A percentile compares a stretch with the other conserved stretches of the same genome.
phyloP scores from a whole-genome alignment of 2,797 vertebrate genomes.

The Darevskia nairensis region DNA sequence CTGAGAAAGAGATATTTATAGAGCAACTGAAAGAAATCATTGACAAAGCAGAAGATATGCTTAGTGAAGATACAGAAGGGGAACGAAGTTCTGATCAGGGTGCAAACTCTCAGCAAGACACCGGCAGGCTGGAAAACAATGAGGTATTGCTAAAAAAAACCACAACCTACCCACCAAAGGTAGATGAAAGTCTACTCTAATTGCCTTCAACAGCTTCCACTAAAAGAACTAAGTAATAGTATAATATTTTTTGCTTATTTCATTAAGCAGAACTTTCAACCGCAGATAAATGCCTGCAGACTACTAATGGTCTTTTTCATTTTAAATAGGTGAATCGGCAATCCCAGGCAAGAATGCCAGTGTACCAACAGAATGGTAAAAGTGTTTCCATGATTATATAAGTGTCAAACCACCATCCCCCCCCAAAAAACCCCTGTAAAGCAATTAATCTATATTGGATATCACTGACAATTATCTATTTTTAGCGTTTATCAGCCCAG shows the following conservation, averaged over 20 bases:
- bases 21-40: slow-evolving; percentile 98
- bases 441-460: neutral
- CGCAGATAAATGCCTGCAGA: neutral
- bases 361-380: slow-evolving; percentile 97
- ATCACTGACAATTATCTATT: neutral
- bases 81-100: slow-evolving; percentile 86
- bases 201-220: neutral
- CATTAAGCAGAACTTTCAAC: slow-evolving; percentile 13
- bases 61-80: slow-evolving; percentile 91
- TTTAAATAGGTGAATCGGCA: slow-evolving; percentile 79
- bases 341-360: slow-evolving; percentile 82
- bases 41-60: slow-evolving; percentile 98
- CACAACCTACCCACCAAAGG: neutral
- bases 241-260: neutral
- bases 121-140: slow-evolving; percentile 57
- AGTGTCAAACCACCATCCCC: neutral
- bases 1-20: slow-evolving; percentile 96
- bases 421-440: neutral
- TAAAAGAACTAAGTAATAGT: neutral
- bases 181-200: neutral
- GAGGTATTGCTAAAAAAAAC: slow-evolving; percentile 70
- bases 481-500: neutral
- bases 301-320: slow-evolving; percentile 22
- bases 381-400: slow-evolving; percentile 17
- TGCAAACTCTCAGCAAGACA: slow-evolving; percentile 84